Conservation (phyloP, 2,797 vertebrate genomes). For the Enteromius afrohamiltoni region DNA sequence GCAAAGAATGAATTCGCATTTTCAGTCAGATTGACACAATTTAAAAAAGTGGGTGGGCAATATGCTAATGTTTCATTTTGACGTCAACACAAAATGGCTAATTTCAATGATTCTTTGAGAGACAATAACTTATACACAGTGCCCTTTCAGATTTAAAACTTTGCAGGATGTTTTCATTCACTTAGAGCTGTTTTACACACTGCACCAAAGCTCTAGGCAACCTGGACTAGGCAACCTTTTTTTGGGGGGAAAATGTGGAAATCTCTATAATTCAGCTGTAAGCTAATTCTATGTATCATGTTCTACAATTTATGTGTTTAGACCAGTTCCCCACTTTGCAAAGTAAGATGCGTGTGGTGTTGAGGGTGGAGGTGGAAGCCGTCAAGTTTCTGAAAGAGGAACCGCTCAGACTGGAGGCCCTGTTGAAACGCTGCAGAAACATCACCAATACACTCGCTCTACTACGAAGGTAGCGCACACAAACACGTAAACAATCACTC, state of each 20-base stretch:
- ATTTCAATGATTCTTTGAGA: no score
- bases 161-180: no score
- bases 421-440: conserved; percentile 90
- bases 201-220: background rate
- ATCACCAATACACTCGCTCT: conserved; percentile 81
- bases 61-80: no score
- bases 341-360: conserved; percentile 96
- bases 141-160: no score
- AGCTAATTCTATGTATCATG: background rate
- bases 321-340: conserved; percentile 95
- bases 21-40: no score
- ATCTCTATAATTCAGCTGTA: background rate
- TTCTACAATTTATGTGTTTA: conserved; percentile 61
- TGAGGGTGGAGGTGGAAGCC: conserved; percentile 94
- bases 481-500: conserved; percentile 7
- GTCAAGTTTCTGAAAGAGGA: conserved; percentile 98
- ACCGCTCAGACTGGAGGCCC: conserved; percentile 89
- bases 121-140: no score
- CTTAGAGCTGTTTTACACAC: no score
- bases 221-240: background rate
- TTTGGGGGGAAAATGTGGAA: background rate
- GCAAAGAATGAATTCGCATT: no score
- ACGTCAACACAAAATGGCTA: no score
- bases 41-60: no score
- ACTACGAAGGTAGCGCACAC: conserved; percentile 57